Conservation (phyloP, 1,140 invertebrate genomes). For the Drosophila varians region DNA sequence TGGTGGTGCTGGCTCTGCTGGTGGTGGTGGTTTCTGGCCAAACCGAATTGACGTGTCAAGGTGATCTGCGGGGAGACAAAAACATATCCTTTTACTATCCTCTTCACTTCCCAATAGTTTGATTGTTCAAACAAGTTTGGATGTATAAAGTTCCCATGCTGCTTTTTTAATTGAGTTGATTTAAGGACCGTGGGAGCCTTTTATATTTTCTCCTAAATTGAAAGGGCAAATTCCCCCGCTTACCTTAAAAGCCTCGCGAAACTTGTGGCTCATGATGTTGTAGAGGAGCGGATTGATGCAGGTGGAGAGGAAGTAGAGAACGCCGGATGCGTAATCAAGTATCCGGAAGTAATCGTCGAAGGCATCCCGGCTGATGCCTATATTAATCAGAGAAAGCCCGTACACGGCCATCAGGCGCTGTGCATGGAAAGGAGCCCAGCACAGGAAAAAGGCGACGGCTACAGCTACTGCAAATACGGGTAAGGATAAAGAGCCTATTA, state of each 20-base stretch:
- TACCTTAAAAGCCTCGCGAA: slow-evolving; percentile 92
- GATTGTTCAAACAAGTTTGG: too few relatives aligned
- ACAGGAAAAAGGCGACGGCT: slow-evolving; percentile 97
- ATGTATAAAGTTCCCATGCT: too few relatives aligned
- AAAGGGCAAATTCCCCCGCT: slow-evolving; percentile 31
- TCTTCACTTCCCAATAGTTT: too few relatives aligned
- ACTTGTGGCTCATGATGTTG: slow-evolving; percentile 94
- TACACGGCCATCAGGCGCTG: slow-evolving; percentile 92
- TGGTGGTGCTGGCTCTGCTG: slow-evolving; percentile 63
- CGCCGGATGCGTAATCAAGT: slow-evolving; percentile 88
- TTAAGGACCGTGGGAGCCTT: not conserved
- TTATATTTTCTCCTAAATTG: not conserved
- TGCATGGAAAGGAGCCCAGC: slow-evolving; percentile 97
- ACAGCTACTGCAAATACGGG: slow-evolving; percentile 91
- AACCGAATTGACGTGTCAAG: slow-evolving; percentile 62
- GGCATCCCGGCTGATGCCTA: slow-evolving; percentile 83
- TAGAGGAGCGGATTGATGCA: slow-evolving; percentile 93
- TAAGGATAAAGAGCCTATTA: slow-evolving; percentile 26
- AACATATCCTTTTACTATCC: not conserved
- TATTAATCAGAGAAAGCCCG: slow-evolving; percentile 81
- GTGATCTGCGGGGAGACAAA: slow-evolving; percentile 48
- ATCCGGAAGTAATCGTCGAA: slow-evolving; percentile 85
- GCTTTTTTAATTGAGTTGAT: not conserved
- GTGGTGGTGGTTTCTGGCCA: slow-evolving; percentile 58
- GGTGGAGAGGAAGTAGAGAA: slow-evolving; percentile 89